phyloP scores from a whole-genome alignment of 2,797 vertebrate species.

The Epinephelus coioides region DNA sequence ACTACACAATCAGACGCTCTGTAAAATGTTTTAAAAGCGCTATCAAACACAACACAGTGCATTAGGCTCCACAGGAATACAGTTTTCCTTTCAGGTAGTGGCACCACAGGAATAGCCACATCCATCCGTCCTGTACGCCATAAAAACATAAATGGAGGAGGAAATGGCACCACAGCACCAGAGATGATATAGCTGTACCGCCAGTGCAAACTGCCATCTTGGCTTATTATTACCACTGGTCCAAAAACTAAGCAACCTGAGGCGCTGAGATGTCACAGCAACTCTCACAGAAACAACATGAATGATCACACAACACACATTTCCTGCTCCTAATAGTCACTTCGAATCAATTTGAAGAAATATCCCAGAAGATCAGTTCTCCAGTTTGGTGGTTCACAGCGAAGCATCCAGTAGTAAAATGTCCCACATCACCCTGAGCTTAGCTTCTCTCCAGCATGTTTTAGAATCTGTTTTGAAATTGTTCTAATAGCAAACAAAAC shows the following conservation, averaged over 20 bases:
- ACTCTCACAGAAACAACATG: background rate
- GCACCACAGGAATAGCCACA: constrained; percentile 11
- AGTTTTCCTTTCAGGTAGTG: constrained; percentile 17
- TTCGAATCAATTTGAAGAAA: background rate
- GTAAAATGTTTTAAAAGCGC: constrained; percentile 21
- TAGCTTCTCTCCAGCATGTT: background rate
- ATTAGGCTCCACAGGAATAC: constrained; percentile 17
- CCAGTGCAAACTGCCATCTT: background rate
- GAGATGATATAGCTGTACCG: constrained; percentile 17
- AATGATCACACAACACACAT: constrained; percentile 1
- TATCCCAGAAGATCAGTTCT: background rate
- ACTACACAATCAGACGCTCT: background rate
- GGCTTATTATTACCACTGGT: constrained; percentile 7
- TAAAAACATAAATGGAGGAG: constrained; percentile 11
- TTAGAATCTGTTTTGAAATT: background rate
- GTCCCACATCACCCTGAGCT: background rate
- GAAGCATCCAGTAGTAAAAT: background rate
- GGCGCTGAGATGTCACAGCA: background rate
- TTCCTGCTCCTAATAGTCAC: background rate
- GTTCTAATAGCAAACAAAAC: background rate
- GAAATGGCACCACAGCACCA: constrained; percentile 20
- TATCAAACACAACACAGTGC: constrained; percentile 13
- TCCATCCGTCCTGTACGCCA: background rate
- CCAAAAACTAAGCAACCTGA: background rate
- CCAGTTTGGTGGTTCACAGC: background rate